These are phyloP conservation scores for Mycalesis mineus DNA, from an alignment of 2,888 invertebrate genomes.

Conservation along the genomic window DNA sequence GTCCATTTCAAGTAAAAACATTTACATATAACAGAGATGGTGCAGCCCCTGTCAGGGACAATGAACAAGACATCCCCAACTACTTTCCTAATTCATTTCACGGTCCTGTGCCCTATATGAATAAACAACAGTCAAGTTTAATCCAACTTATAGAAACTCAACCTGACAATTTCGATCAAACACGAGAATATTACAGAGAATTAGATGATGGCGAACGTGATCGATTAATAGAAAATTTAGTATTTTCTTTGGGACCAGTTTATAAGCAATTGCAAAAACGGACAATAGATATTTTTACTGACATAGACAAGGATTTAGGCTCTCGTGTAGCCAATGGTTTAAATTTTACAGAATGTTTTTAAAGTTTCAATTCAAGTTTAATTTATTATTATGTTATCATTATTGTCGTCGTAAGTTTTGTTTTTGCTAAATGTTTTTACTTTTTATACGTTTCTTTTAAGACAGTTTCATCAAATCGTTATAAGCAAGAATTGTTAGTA, in stretches of 20 bases:
- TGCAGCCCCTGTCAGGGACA: slow-evolving; percentile 81
- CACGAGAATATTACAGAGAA: background rate
- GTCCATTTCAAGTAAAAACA: slow-evolving; percentile 85
- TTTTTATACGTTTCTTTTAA: no score
- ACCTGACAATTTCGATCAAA: slow-evolving; percentile 56
- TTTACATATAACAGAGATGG: slow-evolving; percentile 95
- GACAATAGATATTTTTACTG: slow-evolving; percentile 86
- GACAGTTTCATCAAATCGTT: no score
- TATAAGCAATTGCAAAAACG: slow-evolving; percentile 42
- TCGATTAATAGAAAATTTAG: slow-evolving; percentile 88
- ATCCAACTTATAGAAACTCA: slow-evolving; percentile 67
- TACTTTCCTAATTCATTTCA: slow-evolving; percentile 98
- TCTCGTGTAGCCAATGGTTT: slow-evolving; percentile 46
- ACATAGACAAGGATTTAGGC: slow-evolving; percentile 88
- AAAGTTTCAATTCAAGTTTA: background rate
- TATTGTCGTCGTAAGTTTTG: no score
- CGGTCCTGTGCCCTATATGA: slow-evolving; percentile 95
- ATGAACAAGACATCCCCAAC: slow-evolving; percentile 93
- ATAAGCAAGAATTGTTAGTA: no score
- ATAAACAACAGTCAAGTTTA: no score
- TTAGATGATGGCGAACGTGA: slow-evolving; percentile 30
- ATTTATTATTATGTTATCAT: no score
- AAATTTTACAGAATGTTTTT: background rate
- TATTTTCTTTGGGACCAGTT: slow-evolving; percentile 85
- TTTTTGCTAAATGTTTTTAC: no score